Evolutionary conservation across 1,140 invertebrate genomes (phyloP).

Genomic region (Lordiphosa collinella): DNA sequence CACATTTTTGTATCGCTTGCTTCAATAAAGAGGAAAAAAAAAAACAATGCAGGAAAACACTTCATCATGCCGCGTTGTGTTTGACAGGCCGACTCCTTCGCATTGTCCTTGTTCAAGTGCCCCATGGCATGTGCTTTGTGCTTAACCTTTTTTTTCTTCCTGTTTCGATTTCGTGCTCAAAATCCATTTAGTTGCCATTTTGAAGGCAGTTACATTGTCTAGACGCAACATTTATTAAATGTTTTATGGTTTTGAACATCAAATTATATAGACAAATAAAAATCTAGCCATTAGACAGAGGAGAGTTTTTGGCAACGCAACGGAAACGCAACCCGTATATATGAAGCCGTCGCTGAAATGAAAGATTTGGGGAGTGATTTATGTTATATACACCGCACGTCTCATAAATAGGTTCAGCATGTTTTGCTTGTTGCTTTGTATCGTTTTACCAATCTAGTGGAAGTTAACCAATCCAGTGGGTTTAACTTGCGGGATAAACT

Average conservation of each 20-base stretch:
- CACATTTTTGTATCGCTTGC: conserved; percentile 42
- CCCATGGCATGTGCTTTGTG: conserved; percentile 19
- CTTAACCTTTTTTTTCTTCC: conserved; percentile 15
- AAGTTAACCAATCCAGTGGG: too few species aligned
- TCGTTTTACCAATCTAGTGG: too few species aligned
- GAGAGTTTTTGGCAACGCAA: conserved; percentile 7
- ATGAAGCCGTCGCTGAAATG: conserved; percentile 19
- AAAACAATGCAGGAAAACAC: conserved; percentile 63
- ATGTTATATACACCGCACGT: too few species aligned
- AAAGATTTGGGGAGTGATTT: conserved; percentile 45
- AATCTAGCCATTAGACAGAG: conserved; percentile 49
- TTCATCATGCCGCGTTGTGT: conserved; percentile 57
- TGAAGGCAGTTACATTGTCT: conserved; percentile 77
- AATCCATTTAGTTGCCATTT: conserved; percentile 78
- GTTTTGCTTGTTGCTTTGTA: too few species aligned
- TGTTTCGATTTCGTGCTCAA: conserved; percentile 68
- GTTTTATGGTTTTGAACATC: conserved; percentile 70
- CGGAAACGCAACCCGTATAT: conserved; percentile 49
- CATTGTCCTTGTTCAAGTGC: conserved; percentile 59
- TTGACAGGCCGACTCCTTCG: conserved; percentile 63
- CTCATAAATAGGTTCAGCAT: too few species aligned
- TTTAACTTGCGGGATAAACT: too few species aligned
- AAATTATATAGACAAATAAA: conserved; percentile 74
- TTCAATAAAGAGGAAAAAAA: conserved; percentile 24
- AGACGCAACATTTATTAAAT: conserved; percentile 77